Percentiles rank a stretch among this genome's conserved stretches.
Conservation (phyloP, 2,888 invertebrate species). For the Phyllotreta cruciferae region DNA sequence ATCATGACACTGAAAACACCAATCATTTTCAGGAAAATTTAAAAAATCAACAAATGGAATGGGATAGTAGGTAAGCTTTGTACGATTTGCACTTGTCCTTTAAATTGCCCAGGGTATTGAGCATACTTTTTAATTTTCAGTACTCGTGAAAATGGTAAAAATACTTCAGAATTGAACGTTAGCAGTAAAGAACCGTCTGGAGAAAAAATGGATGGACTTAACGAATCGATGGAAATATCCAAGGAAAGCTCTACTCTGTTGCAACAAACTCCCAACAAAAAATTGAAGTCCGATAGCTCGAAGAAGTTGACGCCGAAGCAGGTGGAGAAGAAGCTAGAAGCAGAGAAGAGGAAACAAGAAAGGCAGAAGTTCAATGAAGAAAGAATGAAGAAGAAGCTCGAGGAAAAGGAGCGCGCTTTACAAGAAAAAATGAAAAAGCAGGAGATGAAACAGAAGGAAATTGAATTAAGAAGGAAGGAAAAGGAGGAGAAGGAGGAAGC, state of each 20-base stretch:
- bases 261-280: slow-evolving; percentile 7
- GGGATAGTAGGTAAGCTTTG: too few species aligned
- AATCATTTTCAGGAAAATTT: too few species aligned
- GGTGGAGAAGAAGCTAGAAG: slow-evolving; percentile 61
- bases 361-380: slow-evolving; percentile 59
- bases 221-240: slow-evolving; percentile 26
- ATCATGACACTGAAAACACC: too few species aligned
- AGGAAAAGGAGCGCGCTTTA: slow-evolving; percentile 63
- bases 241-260: slow-evolving; percentile 4
- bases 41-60: too few species aligned
- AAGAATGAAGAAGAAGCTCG: slow-evolving; percentile 54
- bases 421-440: slow-evolving; percentile 60
- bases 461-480: slow-evolving; percentile 59
- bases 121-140: too few species aligned
- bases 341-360: slow-evolving; percentile 52
- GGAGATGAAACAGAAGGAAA: slow-evolving; percentile 49
- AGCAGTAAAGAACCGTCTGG: not conserved
- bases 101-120: too few species aligned
- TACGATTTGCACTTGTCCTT: too few species aligned
- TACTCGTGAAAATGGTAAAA: too few species aligned
- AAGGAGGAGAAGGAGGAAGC: slow-evolving; percentile 59
- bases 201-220: slow-evolving; percentile 46
- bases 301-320: slow-evolving; percentile 54
- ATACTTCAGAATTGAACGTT: too few species aligned
- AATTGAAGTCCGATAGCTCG: slow-evolving; percentile 22